phyloP scores from a whole-genome alignment of 2,888 invertebrate species.

The Tiliacea citrago region DNA sequence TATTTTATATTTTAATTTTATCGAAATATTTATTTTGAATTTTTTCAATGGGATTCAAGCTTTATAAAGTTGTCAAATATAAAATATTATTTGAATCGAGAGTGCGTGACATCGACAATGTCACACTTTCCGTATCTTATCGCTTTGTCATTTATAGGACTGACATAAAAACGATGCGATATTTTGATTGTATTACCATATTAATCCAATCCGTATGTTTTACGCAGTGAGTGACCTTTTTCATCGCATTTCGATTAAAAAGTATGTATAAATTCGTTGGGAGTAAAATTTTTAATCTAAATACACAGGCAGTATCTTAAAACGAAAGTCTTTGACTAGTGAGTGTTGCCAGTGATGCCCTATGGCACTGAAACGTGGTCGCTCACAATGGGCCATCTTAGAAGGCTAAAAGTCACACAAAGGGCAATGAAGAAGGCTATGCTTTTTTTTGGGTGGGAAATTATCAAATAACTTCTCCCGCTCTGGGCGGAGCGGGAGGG shows the following conservation, averaged over 20 bases:
- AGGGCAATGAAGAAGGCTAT: no score
- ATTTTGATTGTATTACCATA: conserved; percentile 27
- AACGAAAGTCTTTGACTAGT: no score
- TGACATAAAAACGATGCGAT: conserved; percentile 49
- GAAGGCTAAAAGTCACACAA: no score
- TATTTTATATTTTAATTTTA: background rate
- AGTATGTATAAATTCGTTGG: conserved; percentile 1
- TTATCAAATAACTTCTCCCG: no score
- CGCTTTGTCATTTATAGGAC: conserved; percentile 40
- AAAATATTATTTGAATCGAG: conserved; percentile 29
- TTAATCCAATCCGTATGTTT: conserved; percentile 13
- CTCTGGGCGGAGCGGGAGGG: no score
- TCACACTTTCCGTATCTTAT: conserved; percentile 43
- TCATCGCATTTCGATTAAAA: no score
- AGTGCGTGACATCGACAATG: conserved; percentile 3
- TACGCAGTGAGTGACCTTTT: background rate
- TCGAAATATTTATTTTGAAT: background rate
- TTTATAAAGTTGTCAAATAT: background rate
- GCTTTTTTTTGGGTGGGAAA: no score
- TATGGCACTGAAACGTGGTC: no score
- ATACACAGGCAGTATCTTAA: background rate
- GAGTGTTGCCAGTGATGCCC: no score
- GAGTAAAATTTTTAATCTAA: background rate
- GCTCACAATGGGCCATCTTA: no score
- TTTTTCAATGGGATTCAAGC: background rate